Conservation (phyloP, 2,797 vertebrate species). For the Falco novaeseelandiae region DNA sequence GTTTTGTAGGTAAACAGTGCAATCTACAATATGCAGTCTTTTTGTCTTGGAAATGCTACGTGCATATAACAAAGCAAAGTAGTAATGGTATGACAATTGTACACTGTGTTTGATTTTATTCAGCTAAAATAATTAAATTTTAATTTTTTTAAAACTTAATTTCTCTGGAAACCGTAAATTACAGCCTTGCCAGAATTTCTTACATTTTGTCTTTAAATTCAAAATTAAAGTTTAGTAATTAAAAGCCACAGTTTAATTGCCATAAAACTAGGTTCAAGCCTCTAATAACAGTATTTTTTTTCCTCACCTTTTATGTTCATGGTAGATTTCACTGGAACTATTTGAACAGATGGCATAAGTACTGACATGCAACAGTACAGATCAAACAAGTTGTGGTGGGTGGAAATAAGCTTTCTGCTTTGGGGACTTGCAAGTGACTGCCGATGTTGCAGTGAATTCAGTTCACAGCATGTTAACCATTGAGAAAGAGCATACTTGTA, state of each 20-base stretch:
- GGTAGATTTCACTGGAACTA: background rate
- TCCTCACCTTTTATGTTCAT: background rate
- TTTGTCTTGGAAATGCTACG: background rate
- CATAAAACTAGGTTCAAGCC: background rate
- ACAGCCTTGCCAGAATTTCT: background rate
- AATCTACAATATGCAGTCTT: background rate
- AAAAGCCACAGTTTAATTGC: background rate
- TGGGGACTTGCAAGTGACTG: background rate
- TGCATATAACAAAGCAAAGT: background rate
- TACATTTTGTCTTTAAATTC: background rate
- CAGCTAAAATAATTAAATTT: background rate
- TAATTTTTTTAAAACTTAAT: background rate
- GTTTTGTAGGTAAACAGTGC: background rate
- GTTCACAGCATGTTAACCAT: background rate
- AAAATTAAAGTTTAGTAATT: background rate
- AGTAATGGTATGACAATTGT: background rate
- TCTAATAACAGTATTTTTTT: background rate
- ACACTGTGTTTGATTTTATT: background rate
- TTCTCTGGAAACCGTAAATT: background rate
- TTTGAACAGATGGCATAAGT: background rate
- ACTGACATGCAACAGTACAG: background rate
- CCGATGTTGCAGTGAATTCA: background rate
- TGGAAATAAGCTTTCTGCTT: background rate
- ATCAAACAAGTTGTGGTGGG: background rate
- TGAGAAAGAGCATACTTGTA: background rate